Evolutionary conservation across 2,888 invertebrate species (phyloP), one percentile per base, ranked within the genome.

Genomic region (Cryptus armator): DNA sequence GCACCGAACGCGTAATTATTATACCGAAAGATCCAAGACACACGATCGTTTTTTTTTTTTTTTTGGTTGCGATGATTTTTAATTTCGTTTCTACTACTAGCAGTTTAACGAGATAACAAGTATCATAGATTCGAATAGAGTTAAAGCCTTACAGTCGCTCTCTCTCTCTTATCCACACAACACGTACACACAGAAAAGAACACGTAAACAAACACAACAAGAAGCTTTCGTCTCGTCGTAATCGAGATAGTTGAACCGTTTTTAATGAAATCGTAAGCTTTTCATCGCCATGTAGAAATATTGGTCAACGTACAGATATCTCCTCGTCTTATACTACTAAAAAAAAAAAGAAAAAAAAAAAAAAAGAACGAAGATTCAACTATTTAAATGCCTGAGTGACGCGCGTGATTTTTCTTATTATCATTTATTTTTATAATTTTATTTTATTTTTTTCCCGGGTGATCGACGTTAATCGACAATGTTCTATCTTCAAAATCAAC

Each of bases 251-350:
- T 70, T 78, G 81, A 68, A 59, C 19, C 78, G 56, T 79, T 85
- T 82, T 79, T 76, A 79, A 85, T 66, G 70, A 9, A 82, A 76
- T 82, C 71, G 48, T 71, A 82, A 79, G 85, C 85, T 85, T 85
- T 81, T 85, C 82, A 82, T 79, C 82, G 85, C 79, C 82, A 82
- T 78, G 79, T 85, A 84, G 71, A 79, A 37, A 79, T 81, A 70
- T 84, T 80, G 64, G 37, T 76, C 59, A 64, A 76, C 51, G 56
- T 75, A 51, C 85, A 79, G 24, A 24, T 37, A 79, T 71, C 70
- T 59, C 51, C 51, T 85, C 71, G 75, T 71, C 78, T 76, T 46
- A 79, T 46, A 79, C 64, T 85, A 76, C 37, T 67, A 43, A 51
- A 5, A 37, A 37, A 37, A 37, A 37, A 37, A 37, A 37, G 7